Percentiles rank a stretch among this genome's conserved stretches.
Conservation (phyloP, 2,888 invertebrate species). For the Metopia argyrocephala region DNA sequence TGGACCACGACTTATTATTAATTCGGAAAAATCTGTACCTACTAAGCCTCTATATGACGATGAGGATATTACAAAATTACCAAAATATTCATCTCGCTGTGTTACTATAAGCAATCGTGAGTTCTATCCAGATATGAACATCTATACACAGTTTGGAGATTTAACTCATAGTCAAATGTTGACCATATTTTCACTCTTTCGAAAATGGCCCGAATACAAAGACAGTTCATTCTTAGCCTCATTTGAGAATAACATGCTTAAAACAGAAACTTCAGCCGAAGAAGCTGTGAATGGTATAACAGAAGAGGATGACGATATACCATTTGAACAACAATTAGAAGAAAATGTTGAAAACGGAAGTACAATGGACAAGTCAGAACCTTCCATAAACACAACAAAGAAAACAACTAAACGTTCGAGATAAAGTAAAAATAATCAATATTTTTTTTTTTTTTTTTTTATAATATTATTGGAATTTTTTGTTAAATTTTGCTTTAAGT, state of each 20-base stretch:
- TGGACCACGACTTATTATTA: constrained; percentile 82
- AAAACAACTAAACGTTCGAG: background rate
- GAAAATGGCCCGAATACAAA: constrained; percentile 82
- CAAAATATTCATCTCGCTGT: constrained; percentile 71
- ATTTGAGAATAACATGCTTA: constrained; percentile 82
- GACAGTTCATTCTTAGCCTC: constrained; percentile 83
- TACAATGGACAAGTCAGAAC: constrained; percentile 50
- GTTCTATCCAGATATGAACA: constrained; percentile 81
- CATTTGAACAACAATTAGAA: constrained; percentile 29
- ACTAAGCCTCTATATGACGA: constrained; percentile 64
- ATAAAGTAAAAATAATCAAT: constrained; percentile 12
- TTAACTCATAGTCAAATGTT: constrained; percentile 83
- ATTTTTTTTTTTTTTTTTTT: too few species aligned
- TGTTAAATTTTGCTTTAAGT: constrained; percentile 8
- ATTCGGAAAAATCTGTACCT: constrained; percentile 55
- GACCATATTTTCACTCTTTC: constrained; percentile 82
- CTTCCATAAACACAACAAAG: background rate
- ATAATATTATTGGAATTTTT: background rate
- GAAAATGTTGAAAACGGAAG: background rate
- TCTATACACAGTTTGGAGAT: constrained; percentile 86
- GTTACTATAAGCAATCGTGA: constrained; percentile 71
- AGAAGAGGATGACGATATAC: constrained; percentile 73
- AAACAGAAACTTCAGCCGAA: constrained; percentile 78
- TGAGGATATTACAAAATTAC: constrained; percentile 68
- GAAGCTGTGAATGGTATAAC: constrained; percentile 68